A percentile compares a stretch with the other conserved stretches of the same genome.
These are phyloP conservation scores for Eretmodus cyanostictus DNA, from an alignment of 2,113 vertebrate genomes.

Conservation along the genomic window DNA sequence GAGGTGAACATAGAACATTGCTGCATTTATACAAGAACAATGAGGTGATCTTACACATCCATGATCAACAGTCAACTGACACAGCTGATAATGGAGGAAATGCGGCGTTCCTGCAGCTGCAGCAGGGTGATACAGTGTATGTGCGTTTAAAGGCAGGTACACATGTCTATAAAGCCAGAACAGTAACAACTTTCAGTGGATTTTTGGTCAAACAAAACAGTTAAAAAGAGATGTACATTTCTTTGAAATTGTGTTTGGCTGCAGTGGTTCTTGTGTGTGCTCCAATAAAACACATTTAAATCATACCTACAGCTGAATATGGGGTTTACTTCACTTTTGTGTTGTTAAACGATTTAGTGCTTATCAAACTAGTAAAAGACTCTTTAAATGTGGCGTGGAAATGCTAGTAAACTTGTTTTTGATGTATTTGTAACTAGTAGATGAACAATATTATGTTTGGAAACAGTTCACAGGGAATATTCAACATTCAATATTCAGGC, in stretches of 20 bases:
- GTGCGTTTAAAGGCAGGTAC: accelerated
- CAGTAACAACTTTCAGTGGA: background rate
- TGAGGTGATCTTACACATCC: accelerated
- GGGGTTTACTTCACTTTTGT: background rate
- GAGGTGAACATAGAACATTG: accelerated
- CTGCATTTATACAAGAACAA: background rate
- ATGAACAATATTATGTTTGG: background rate
- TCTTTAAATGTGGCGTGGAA: accelerated
- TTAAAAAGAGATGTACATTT: accelerated
- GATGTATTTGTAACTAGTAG: background rate
- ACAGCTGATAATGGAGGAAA: background rate
- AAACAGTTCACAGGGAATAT: background rate
- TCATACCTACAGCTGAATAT: background rate
- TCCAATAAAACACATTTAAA: background rate
- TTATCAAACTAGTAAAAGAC: background rate
- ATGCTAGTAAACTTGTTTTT: background rate
- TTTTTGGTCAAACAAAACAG: background rate
- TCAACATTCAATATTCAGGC: background rate
- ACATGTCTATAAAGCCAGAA: background rate
- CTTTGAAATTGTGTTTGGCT: background rate
- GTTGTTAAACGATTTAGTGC: accelerated
- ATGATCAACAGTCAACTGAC: background rate
- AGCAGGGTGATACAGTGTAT: background rate
- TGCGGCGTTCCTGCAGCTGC: background rate
- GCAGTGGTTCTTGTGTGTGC: background rate